Evolutionary conservation across 2,888 invertebrate genomes (phyloP).

Genomic region (Harmothoe impar): DNA sequence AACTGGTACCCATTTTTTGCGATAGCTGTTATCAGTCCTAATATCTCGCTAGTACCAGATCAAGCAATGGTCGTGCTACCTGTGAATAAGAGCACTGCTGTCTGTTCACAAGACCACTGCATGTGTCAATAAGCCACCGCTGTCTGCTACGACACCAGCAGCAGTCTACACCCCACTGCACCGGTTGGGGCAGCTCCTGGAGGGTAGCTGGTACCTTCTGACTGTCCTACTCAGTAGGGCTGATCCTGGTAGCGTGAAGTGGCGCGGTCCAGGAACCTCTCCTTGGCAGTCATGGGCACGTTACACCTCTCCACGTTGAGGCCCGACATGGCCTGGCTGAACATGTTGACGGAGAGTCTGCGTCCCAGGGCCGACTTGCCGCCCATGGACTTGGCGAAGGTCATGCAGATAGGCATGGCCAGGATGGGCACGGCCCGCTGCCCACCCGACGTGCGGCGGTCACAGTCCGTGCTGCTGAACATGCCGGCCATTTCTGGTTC

Average conservation of each 20-base stretch:
- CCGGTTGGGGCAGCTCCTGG: too few relatives aligned
- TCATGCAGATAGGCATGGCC: constrained; percentile 71
- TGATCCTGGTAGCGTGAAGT: constrained; percentile 31
- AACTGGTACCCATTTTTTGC: too few relatives aligned
- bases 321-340: constrained; percentile 60
- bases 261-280: constrained; percentile 16
- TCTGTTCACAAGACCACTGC: too few relatives aligned
- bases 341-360: constrained; percentile 62
- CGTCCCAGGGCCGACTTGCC: constrained; percentile 59
- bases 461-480: constrained; percentile 17
- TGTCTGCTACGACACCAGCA: too few relatives aligned
- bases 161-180: too few relatives aligned
- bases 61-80: too few relatives aligned
- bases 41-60: too few relatives aligned
- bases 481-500: constrained; percentile 65
- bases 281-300: constrained; percentile 61
- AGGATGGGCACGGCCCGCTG: constrained; percentile 68
- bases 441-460: background rate
- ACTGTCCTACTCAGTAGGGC: background rate
- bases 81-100: too few relatives aligned
- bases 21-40: too few relatives aligned
- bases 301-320: constrained; percentile 52
- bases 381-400: constrained; percentile 68
- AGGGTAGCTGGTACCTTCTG: too few relatives aligned
- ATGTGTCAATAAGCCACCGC: too few relatives aligned